Base-by-base conservation (phyloP, 2,888 invertebrate genomes). In the Auanema freiburgensis region DNA sequence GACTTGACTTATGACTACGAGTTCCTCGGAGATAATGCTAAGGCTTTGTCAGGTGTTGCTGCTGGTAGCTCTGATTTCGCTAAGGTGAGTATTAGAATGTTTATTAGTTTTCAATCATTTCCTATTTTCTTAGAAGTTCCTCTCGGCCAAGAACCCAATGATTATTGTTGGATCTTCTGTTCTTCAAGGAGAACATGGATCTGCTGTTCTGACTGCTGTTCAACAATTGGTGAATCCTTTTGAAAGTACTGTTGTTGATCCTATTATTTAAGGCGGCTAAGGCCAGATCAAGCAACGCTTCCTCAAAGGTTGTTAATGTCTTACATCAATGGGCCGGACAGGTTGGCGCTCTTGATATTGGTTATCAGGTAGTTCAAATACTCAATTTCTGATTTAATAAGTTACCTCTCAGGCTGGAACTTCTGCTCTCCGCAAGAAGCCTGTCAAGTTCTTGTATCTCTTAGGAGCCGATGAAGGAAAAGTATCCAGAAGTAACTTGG, bases 1-100 rank as follows among this genome's bases (percentile, higher is more conserved):
- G 93, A 98, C 86, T 88, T 98, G 62, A 92, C 92, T 0, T 98
- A 97, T 84, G 90, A 93, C 1, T 92, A 96, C 84, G 89, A 90
- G 80, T 90, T 95, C 84, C 88, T 96, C 57, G 97, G 97, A 12
- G 90, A 92, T 71, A 89, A 90, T 24, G 88, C 92, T 0, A 87
- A 88, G 23, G 85, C 90, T 21, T 87, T 98, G 42, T 88, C 90
- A 66, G 89, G 92, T 62, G 86, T 98, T 25, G 89, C 89, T 8
- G 87, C 86, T 68, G 92, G 91, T 14, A 87, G 86, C 14, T 89
- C 94, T 88, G 69, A 69, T 2, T 83, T 83, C 59, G 76, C 74
- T 2, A 67, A 81, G 72, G 79, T 80, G n/a, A 12, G 41, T 21
- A 49, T 33, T 33, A 5, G 33, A 8, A 5, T 33, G 14, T 12